Conservation (phyloP, 2,113 vertebrate species). For the Dipodomys merriami region DNA sequence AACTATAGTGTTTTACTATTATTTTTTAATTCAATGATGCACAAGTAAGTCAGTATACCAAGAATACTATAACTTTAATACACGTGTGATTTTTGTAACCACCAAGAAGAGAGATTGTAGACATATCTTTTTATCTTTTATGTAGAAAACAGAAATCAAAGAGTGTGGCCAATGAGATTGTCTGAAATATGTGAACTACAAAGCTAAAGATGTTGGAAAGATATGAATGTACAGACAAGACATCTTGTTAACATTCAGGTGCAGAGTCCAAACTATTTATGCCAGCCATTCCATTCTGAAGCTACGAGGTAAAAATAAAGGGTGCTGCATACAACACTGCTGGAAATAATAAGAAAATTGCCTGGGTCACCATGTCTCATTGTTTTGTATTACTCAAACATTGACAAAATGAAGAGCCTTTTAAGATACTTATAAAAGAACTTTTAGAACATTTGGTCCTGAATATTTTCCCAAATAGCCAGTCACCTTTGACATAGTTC, state of each 20-base stretch:
- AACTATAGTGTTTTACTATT: not conserved
- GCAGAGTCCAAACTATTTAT: not conserved
- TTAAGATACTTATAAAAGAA: conserved; percentile 17
- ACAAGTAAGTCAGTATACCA: not conserved
- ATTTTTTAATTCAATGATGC: not conserved
- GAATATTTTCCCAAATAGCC: conserved; percentile 43
- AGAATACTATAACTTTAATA: conserved; percentile 5
- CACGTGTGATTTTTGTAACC: not conserved
- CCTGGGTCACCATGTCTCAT: not conserved
- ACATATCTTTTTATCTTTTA: not conserved
- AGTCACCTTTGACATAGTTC: conserved; percentile 60
- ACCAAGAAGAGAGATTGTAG: not conserved
- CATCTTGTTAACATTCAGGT: not conserved
- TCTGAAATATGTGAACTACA: not conserved
- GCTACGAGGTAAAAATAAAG: not conserved
- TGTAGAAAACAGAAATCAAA: not conserved
- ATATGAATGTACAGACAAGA: conserved; percentile 18
- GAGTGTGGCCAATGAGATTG: not conserved
- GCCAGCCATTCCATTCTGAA: not conserved
- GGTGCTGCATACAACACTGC: not conserved
- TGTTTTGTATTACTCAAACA: conserved; percentile 8
- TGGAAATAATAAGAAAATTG: not conserved
- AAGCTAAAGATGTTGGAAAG: conserved; percentile 17
- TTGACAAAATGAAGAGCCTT: not conserved
- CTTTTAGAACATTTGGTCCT: conserved; percentile 13